Base-by-base conservation (phyloP, 2,113 vertebrate species). In the Motacilla alba region DNA sequence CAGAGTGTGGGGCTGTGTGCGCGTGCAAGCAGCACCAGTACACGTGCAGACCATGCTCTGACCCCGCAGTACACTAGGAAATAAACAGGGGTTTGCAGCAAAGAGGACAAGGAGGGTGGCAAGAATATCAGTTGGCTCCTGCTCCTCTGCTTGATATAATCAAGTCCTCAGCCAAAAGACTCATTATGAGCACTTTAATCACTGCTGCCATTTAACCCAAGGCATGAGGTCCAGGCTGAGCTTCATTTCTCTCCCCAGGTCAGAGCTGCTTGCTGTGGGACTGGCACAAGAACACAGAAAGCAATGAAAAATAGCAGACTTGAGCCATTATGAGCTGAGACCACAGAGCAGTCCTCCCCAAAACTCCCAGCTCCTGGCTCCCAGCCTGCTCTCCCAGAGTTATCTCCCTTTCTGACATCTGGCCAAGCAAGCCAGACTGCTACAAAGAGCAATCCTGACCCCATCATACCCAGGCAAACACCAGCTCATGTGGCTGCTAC, bases 1-100 rank as follows among this genome's bases (percentile, higher is more conserved):
- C 44, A 44, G 83, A 30, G 14, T 0, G 5, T 0, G 0, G 5
- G 13, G 9, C 19, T 4, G 0, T 9, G 33, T 6, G 4, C 33
- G 15, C 2, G 1, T 18, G 23, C 24, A 52, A 44, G 21, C 63
- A 77, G 53, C 5, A 1, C 7, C 0, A 2, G 7, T 12, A 35
- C 44, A 15, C 28, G 9, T 2, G 1, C 27, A 24, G 49, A 26
- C 13, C 12, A 3, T 14, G 2, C 18, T 22, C 18, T 22, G 39
- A 56, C 19, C n/a, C 49, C 21, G 16, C 21, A 27, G 49, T 0
- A 0, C 13, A 8, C 43, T 4, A 27, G 39, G 18, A 37, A 72
- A 53, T 59, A 21, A 23, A 10, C 2, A 2, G 23, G 7, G 2
- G 49, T 43, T 23, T 75, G 33, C 10, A 26, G 33, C 9, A 33